A percentile compares a stretch with the other conserved stretches of the same genome.
Conservation (phyloP, 1,140 invertebrate species). For the Probaryconus sp. region DNA sequence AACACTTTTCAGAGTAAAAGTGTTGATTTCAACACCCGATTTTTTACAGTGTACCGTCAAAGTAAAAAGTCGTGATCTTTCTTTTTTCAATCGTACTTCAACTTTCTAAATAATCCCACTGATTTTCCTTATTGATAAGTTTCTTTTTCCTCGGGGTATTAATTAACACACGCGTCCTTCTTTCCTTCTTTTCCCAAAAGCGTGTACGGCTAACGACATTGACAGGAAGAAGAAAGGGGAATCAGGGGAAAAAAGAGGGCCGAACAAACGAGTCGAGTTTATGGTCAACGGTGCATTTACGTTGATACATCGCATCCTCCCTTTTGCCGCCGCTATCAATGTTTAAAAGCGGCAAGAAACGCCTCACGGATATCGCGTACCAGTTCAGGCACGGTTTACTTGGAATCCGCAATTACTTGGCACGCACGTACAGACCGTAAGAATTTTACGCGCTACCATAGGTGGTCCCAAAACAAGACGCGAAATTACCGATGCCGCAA, state of each 20-base stretch:
- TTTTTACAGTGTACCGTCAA: too few relatives aligned
- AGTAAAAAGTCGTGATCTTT: too few relatives aligned
- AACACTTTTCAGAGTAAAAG: too few relatives aligned
- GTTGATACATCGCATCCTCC: constrained; percentile 5
- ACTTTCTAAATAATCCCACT: too few relatives aligned
- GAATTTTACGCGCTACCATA: neutral
- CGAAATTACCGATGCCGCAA: neutral
- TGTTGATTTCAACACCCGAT: too few relatives aligned
- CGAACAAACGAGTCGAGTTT: constrained; percentile 41
- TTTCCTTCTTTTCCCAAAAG: constrained; percentile 23
- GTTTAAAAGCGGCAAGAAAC: constrained; percentile 6
- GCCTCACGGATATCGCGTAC: constrained; percentile 2
- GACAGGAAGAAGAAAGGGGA: constrained; percentile 41
- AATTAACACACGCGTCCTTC: constrained; percentile 37
- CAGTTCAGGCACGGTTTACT: constrained; percentile 13
- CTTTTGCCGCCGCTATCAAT: constrained; percentile 23
- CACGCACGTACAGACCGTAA: neutral
- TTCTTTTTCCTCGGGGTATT: too few relatives aligned
- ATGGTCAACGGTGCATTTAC: constrained; percentile 39
- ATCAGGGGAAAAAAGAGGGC: constrained; percentile 30
- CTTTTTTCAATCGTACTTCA: too few relatives aligned
- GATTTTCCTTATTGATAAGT: too few relatives aligned
- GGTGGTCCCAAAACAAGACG: neutral
- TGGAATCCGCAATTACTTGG: constrained; percentile 13
- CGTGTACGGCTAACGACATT: constrained; percentile 38